Evolutionary conservation across 2,888 invertebrate species (phyloP), one percentile per base, ranked within the genome.

Genomic region (Atethmia centrago): DNA sequence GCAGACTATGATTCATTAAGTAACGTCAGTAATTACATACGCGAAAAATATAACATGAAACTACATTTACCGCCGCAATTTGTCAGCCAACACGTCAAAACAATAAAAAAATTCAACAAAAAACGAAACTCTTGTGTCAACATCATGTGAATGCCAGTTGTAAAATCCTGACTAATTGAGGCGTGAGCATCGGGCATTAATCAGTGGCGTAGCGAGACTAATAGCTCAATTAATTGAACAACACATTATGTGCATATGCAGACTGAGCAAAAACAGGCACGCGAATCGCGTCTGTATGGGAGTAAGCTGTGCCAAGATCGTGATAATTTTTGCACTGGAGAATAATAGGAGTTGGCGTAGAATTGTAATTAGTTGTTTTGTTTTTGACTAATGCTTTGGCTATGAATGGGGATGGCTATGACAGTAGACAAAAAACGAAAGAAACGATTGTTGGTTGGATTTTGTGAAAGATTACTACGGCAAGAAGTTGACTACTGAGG

Each of bases 211-310:
- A 58, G 86, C 88, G 83, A 87, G 80, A 88, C 87, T 88, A 88
- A 91, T 89, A 80, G 79, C 88, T 90, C 89, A 89, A 92, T 92
- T 92, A 92, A 88, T 88, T 85, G 87, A 85, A 87, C 84, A 85
- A 84, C 63, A 71, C 77, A 84, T 87, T 88, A 88, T 87, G 87
- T 84, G 85, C 89, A 85, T 83, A 86, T 88, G 77, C 77, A 66
- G 40, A 64, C 64, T 25, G 75, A 51, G 68, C 62, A 83, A 81
- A 77, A 83, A 69, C 36, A 66, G 31, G 65, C 82, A 77, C 74
- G 67, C 68, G 85, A 88, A 70, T 61, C 66, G 45, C 61, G 84
- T 80, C 80, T 3, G 25, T 53, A 40, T 42, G 80, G 77, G 28
- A 53, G 51, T 42, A 36, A 19, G 16, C 19, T 31, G 47, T 47